Percentiles rank a stretch among this genome's conserved stretches.
These are phyloP conservation scores for Dreissena polymorpha DNA, from an alignment of 1,140 invertebrate genomes.

Conservation along the genomic window DNA sequence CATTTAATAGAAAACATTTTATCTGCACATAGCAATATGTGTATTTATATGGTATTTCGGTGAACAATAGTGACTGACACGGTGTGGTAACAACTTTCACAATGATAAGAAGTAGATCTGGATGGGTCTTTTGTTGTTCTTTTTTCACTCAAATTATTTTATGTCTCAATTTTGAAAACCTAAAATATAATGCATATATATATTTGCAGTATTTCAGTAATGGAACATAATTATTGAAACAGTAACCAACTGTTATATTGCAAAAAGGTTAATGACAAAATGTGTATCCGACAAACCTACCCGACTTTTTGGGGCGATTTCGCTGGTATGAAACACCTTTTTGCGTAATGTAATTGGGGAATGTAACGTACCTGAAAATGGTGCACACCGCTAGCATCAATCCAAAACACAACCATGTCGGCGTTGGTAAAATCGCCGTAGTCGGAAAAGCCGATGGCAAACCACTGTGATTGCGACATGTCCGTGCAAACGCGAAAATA, in stretches of 20 bases:
- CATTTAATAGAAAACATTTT: no score
- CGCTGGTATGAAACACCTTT: not conserved
- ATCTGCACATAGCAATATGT: no score
- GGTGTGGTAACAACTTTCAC: no score
- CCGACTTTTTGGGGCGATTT: not conserved
- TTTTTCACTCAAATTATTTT: no score
- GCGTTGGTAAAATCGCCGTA: constrained; percentile 88
- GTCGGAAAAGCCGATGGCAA: constrained; percentile 90
- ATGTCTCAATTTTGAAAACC: no score
- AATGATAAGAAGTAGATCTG: no score
- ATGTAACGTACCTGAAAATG: constrained; percentile 84
- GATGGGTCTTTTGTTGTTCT: no score
- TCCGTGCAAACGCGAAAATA: constrained; percentile 57
- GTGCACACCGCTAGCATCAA: constrained; percentile 84
- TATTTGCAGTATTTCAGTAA: no score
- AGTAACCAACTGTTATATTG: not conserved
- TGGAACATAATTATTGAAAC: no score
- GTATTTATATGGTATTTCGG: no score
- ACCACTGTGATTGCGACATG: constrained; percentile 50
- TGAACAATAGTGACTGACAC: no score
- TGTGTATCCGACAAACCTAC: not conserved
- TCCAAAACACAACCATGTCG: constrained; percentile 93
- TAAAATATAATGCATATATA: no score
- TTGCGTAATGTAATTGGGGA: not conserved
- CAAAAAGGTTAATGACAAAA: not conserved